Evolutionary conservation across 1,140 invertebrate species (phyloP).

Genomic region (Plodia interpunctella): DNA sequence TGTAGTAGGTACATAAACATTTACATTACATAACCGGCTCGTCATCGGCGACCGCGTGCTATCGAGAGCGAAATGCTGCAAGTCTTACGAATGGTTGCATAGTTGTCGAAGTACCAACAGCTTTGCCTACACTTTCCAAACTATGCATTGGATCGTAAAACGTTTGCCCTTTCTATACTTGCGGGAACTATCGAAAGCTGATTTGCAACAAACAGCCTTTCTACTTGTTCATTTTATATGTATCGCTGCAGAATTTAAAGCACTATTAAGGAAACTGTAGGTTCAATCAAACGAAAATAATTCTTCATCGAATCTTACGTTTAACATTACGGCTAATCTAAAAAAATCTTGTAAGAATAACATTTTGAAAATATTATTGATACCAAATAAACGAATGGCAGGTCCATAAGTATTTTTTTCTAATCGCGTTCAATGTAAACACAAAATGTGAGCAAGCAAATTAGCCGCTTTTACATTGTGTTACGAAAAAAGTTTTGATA

Average conservation of each 20-base stretch:
- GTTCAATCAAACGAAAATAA: too few species aligned
- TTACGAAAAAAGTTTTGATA: conserved; percentile 21
- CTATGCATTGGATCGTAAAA: conserved; percentile 8
- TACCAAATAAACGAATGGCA: too few species aligned
- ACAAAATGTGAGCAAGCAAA: not conserved
- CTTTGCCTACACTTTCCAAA: conserved; percentile 12
- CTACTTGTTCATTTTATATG: too few species aligned
- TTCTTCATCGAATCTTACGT: too few species aligned
- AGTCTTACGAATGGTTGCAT: conserved; percentile 35
- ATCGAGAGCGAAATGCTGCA: conserved; percentile 59
- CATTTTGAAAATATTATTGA: too few species aligned
- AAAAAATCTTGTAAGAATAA: too few species aligned
- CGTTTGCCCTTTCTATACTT: conserved; percentile 3
- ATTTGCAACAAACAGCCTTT: too few species aligned
- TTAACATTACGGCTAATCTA: too few species aligned
- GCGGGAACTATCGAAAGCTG: too few species aligned
- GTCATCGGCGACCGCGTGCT: conserved; percentile 60
- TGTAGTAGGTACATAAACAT: conserved; percentile 73
- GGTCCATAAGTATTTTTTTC: not conserved
- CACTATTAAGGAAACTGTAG: too few species aligned
- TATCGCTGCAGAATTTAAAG: too few species aligned
- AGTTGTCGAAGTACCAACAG: conserved; percentile 16
- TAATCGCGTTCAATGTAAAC: not conserved
- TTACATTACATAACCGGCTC: conserved; percentile 74
- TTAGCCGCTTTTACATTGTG: not conserved